These are phyloP conservation scores for Pachydiplax longipennis DNA, from an alignment of 2,888 invertebrate species.

Conservation along the genomic window DNA sequence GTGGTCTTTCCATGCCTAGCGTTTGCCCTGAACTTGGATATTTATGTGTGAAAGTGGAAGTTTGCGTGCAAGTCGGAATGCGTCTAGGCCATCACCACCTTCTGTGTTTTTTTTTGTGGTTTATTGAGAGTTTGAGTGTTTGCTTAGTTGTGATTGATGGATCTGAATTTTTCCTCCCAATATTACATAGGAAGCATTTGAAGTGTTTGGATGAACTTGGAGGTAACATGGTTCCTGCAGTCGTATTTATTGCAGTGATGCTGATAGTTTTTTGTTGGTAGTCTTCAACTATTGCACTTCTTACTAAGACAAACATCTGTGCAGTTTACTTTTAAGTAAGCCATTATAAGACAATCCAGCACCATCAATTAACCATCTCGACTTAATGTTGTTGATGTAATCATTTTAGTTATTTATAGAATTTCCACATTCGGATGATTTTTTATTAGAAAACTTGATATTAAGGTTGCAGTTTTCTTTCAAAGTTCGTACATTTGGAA, in stretches of 20 bases:
- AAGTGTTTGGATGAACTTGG: conserved; percentile 5
- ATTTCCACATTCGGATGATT: conserved; percentile 9
- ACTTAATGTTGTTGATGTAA: neutral
- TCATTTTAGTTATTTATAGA: conserved; percentile 35
- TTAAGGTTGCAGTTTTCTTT: neutral
- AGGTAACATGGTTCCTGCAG: conserved; percentile 41
- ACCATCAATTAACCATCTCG: neutral
- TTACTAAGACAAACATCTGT: neutral
- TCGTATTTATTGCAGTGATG: conserved; percentile 37
- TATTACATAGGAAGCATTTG: neutral
- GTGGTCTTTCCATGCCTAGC: neutral
- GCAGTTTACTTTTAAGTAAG: conserved; percentile 20
- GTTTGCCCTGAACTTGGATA: neutral
- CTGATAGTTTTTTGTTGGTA: neutral
- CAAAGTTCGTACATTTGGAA: neutral
- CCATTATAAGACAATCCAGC: neutral
- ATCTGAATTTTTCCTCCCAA: neutral
- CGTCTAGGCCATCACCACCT: neutral
- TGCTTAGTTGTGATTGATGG: conserved; percentile 26
- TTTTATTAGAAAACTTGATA: conserved; percentile 1
- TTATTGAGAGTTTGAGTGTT: conserved; percentile 13
- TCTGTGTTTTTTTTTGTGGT: conserved; percentile 11
- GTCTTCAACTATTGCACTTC: conserved; percentile 19
- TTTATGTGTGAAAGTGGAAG: conserved; percentile 9
- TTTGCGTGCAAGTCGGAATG: neutral